Evolutionary conservation across 2,888 invertebrate genomes (phyloP), one percentile per base, ranked within the genome.

Genomic region (Chromoteleia sp.): DNA sequence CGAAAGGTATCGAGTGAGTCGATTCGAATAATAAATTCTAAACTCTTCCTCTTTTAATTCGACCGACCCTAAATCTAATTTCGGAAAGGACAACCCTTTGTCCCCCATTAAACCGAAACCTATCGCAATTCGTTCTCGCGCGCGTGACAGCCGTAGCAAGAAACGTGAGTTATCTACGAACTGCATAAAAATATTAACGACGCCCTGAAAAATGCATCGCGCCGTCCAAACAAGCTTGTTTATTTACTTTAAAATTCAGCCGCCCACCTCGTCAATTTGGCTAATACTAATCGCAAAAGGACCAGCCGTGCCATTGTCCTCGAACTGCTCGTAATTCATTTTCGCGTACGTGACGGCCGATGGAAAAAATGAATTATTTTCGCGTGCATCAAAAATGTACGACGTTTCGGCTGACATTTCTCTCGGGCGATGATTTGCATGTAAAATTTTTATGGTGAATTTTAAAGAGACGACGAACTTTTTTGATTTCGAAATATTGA

Each of bases 61-160:
- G 10, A 8, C 14, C 41, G 14, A 50, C 50, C 61, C 65, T 54
- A 76, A 76, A 76, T 67, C 59, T 59, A 75, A 75, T 67, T 43
- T 39, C 3, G 19, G 21, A 17, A 50, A 75, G 48, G 33, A 61
- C 70, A 77, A 56, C 77, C 71, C 70, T 71, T 77, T 65, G 65
- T 77, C 43, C 70, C 63, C 76, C 21, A 36, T 56, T 77, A 65
- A 65, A 63, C 12, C 54, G 54, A 70, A 56, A 71, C 58, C 65
- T 56, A 77, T 77, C 56, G 65, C 58, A 63, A 77, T 77, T 65
- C 71, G 70, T 71, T 78, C 71, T 71, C 58, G 17, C 58, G 48
- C 29, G 41, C 71, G 77, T 58, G 77, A 78, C 77, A 58, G 39
- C 15, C 45, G 29, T 63, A 63, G 48, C 56, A 59, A 70, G 70